Evolutionary conservation across 2,113 vertebrate genomes (phyloP).

Genomic region (Orycteropus afer): DNA sequence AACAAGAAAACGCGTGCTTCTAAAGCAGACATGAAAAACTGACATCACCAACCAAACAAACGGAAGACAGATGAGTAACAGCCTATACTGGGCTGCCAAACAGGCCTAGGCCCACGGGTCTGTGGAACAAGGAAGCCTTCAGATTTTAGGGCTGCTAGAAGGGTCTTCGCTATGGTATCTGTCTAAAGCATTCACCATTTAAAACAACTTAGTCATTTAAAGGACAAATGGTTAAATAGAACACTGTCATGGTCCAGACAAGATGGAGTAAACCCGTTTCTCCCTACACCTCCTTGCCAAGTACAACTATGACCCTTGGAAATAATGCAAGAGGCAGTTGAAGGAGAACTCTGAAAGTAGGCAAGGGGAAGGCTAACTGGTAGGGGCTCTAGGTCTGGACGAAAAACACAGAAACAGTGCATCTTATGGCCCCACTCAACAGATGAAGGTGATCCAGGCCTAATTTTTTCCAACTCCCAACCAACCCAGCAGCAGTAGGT

Average conservation of each 20-base stretch:
- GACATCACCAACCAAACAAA: constrained; percentile 63
- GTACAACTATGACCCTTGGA: constrained; percentile 14
- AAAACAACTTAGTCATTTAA: constrained; percentile 52
- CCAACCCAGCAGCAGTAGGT: constrained; percentile 4
- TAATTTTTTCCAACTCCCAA: not conserved
- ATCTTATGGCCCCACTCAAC: not conserved
- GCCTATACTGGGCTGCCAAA: constrained; percentile 30
- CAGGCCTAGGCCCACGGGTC: constrained; percentile 24
- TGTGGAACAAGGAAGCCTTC: constrained; percentile 46
- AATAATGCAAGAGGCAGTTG: constrained; percentile 18
- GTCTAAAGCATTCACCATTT: constrained; percentile 44
- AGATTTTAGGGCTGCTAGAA: constrained; percentile 29
- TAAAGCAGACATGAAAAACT: constrained; percentile 61
- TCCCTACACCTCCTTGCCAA: not conserved
- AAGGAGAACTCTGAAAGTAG: constrained; percentile 24
- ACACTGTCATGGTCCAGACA: not conserved
- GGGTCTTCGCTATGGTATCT: not conserved
- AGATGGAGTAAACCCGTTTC: not conserved
- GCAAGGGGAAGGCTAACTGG: not conserved
- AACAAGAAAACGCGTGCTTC: constrained; percentile 62
- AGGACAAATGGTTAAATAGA: constrained; percentile 42
- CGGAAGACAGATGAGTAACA: constrained; percentile 68
- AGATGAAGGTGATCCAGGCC: not conserved
- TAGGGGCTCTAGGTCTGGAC: not conserved
- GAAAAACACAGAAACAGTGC: not conserved